A percentile compares a stretch with the other conserved stretches of the same genome.
phyloP scores from a whole-genome alignment of 2,113 vertebrate species.

The Cebidichthys violaceus region DNA sequence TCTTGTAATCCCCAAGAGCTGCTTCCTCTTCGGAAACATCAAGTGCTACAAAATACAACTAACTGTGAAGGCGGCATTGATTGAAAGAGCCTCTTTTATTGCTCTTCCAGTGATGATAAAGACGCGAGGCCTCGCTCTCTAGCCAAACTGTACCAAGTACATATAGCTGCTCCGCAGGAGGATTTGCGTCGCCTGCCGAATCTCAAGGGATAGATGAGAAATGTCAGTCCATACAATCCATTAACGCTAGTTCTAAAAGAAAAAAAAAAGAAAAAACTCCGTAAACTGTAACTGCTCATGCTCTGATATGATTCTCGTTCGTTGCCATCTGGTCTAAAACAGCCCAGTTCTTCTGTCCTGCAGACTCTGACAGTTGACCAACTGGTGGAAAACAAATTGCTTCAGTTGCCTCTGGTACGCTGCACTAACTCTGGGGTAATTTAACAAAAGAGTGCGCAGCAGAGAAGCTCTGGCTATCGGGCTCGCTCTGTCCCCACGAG shows the following conservation, averaged over 20 bases:
- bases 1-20: conserved; percentile 52
- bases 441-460: conserved; percentile 66
- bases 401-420: conserved; percentile 61
- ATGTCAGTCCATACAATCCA: not conserved
- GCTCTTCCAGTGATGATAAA: conserved; percentile 18
- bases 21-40: conserved; percentile 41
- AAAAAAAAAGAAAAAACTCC: not conserved
- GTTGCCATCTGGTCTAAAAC: conserved; percentile 54
- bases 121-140: conserved; percentile 12
- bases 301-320: conserved; percentile 51
- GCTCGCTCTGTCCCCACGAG: conserved; percentile 58
- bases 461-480: conserved; percentile 47
- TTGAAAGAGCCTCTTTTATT: conserved; percentile 25
- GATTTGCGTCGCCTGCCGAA: not conserved
- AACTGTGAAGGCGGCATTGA: conserved; percentile 26
- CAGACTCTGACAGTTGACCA: conserved; percentile 72
- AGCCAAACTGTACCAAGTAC: conserved; percentile 5
- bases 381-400: conserved; percentile 78
- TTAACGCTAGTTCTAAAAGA: not conserved
- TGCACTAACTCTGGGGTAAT: conserved; percentile 74
- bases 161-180: not conserved
- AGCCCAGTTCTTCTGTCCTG: conserved; percentile 37
- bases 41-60: conserved; percentile 22
- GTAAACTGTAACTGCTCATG: conserved; percentile 21
- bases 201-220: conserved; percentile 3